These are phyloP conservation scores for Synanthedon vespiformis DNA, from an alignment of 2,888 invertebrate species.

Conservation along the genomic window DNA sequence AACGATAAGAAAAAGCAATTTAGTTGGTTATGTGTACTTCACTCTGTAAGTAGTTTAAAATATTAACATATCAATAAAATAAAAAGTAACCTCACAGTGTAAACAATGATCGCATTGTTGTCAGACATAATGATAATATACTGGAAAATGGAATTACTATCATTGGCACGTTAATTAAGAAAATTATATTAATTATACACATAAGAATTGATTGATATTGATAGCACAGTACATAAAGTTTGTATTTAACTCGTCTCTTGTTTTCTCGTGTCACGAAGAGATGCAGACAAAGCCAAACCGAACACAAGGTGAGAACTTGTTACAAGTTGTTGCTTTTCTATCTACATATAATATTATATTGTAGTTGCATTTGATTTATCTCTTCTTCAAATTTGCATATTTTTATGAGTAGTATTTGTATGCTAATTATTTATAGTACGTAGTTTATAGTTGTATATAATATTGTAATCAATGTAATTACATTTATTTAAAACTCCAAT, in stretches of 20 bases:
- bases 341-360: neutral
- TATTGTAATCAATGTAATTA: too few species aligned
- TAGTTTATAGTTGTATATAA: too few species aligned
- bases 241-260: constrained; percentile 35
- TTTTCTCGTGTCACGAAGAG: constrained; percentile 51
- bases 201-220: constrained; percentile 26
- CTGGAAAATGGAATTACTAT: constrained; percentile 8
- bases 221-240: constrained; percentile 34
- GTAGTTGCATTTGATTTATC: too few species aligned
- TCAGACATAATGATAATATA: constrained; percentile 18
- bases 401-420: too few species aligned
- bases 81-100: constrained; percentile 20
- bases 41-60: too few species aligned
- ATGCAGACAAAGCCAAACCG: constrained; percentile 15
- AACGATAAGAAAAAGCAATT: too few species aligned
- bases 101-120: constrained; percentile 21
- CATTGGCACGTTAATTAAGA: constrained; percentile 29
- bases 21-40: too few species aligned
- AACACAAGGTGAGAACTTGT: constrained; percentile 30
- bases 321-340: neutral
- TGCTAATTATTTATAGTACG: too few species aligned
- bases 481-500: too few species aligned
- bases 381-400: too few species aligned
- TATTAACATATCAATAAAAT: too few species aligned
- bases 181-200: constrained; percentile 15